Evolutionary conservation across 2,113 vertebrate species (phyloP), one percentile per base, ranked within the genome.

Genomic region (Opisthocomus hoazin): DNA sequence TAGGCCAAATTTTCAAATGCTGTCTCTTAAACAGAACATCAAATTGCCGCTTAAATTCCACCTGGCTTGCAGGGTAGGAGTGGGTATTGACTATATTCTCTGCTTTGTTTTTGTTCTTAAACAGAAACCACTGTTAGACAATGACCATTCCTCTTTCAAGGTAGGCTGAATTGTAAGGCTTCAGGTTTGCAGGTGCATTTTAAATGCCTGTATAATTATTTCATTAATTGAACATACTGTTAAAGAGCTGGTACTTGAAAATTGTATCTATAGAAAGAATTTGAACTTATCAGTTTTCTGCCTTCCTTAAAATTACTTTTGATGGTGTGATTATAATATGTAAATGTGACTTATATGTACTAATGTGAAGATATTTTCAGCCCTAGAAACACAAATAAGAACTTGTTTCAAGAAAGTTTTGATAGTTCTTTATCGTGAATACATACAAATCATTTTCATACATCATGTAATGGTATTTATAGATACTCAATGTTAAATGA

Each of bases 111-210:
- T 96, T 96, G 81, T 95, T 94, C 91, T 96, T 91, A 65, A 97
- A 96, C 91, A 96, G 87, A 96, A 97, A 95, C 89, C 83, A 95
- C 82, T 95, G 91, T 94, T 97, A 96, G 79, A 97, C 95, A 96
- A 95, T 96, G 95, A 92, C 92, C 94, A 95, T 97, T 96, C 93
- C 92, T 97, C 92, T 96, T 97, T 90, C 87, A 97, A 95, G 96
- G 92, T 97, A 96, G 96, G 95, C 96, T 73, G 96, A 96, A 97
- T 97, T 97, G 84, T 93, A 94, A 97, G 96, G 94, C 94, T 96
- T 51, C 89, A 96, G 96, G 81, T 94, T 53, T 81, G 89, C 91
- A 94, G 90, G 90, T 96, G 91, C 73, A 87, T 91, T 94, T 93
- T 85, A 41, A 91, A 94, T 87, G 89, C 93, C 95, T 95, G 91